Conservation (phyloP, 2,797 vertebrate species). For the Nasua narica region DNA sequence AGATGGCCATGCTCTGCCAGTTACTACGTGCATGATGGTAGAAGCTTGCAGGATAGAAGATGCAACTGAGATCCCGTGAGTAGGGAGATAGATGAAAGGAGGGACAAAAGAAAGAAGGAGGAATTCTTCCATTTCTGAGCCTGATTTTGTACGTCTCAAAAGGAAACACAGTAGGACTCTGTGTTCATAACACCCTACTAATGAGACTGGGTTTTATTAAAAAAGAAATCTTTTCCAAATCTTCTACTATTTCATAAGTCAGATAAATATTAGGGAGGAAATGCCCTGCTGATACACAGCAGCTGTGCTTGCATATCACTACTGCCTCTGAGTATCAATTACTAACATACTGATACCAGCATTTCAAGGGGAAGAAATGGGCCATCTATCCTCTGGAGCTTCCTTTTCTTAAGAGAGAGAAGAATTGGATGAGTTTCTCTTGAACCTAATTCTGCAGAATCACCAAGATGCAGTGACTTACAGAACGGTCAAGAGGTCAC, state of each 20-base stretch:
- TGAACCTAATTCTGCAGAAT: not conserved
- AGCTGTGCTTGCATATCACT: not conserved
- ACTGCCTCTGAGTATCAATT: not conserved
- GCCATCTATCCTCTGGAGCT: not conserved
- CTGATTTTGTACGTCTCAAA: not conserved
- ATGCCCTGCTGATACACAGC: not conserved
- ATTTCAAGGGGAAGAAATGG: not conserved
- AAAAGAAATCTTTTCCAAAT: not conserved
- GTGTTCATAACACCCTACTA: not conserved
- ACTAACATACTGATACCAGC: not conserved
- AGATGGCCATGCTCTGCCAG: not conserved
- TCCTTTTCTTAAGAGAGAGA: not conserved
- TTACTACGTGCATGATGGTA: not conserved
- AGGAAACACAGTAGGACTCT: not conserved
- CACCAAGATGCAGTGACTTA: not conserved
- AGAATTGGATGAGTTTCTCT: not conserved
- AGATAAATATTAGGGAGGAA: not conserved
- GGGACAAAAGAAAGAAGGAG: not conserved
- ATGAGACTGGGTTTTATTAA: not conserved
- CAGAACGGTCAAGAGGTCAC: not conserved
- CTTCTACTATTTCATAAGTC: constrained; percentile 15
- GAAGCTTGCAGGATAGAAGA: not conserved
- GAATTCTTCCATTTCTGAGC: not conserved
- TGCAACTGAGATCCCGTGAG: not conserved
- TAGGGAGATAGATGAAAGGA: not conserved